phyloP scores from a whole-genome alignment of 2,113 vertebrate species.

The Anoura caudifer region DNA sequence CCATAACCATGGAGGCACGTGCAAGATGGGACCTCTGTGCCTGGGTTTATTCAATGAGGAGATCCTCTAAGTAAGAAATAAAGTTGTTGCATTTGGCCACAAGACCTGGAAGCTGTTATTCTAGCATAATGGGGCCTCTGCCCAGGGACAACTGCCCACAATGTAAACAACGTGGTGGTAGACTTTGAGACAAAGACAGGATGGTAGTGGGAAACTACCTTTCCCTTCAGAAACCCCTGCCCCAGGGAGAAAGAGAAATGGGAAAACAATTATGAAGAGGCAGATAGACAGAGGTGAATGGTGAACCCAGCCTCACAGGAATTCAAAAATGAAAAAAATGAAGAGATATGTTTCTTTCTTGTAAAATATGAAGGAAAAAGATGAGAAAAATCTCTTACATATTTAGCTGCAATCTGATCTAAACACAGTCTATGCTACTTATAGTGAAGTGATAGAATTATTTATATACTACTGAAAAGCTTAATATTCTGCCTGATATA shows the following conservation, averaged over 20 bases:
- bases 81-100: not conserved
- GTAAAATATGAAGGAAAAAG: not conserved
- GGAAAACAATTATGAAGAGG: not conserved
- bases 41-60: not conserved
- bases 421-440: not conserved
- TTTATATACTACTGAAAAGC: not conserved
- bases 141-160: too few relatives aligned
- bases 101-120: not conserved
- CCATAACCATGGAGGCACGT: accelerated
- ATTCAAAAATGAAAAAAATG: not conserved
- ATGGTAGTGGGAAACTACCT: not conserved
- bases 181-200: not conserved
- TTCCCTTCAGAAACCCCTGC: not conserved
- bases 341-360: not conserved
- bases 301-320: not conserved
- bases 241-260: not conserved
- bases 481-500: not conserved
- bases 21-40: not conserved
- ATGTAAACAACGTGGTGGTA: too few relatives aligned
- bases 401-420: not conserved
- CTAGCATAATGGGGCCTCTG: not conserved
- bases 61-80: not conserved
- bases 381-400: not conserved
- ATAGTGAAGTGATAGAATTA: not conserved
- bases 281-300: not conserved